A percentile compares a stretch with the other conserved stretches of the same genome.
phyloP scores from a whole-genome alignment of 2,888 invertebrate species.

The Tholera decimalis region DNA sequence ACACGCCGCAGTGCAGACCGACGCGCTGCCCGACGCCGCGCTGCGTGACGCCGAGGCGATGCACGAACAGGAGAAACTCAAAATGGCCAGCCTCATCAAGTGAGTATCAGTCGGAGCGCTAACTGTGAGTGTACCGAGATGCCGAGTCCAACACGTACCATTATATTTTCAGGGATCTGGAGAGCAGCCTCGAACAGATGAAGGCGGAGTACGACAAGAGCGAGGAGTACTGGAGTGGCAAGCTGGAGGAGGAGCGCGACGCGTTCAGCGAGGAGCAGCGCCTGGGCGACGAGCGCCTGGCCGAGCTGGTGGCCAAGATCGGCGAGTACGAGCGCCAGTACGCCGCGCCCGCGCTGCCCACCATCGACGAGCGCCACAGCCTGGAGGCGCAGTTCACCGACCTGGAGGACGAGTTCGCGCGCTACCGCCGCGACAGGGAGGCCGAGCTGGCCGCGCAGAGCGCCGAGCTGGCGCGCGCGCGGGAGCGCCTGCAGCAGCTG shows the following conservation, averaged over 20 bases:
- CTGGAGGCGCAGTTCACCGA: conserved; percentile 90
- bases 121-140: neutral
- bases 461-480: conserved; percentile 50
- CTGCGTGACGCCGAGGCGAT: conserved; percentile 26
- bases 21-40: conserved; percentile 8
- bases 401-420: conserved; percentile 65
- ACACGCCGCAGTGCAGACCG: neutral
- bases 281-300: conserved; percentile 94
- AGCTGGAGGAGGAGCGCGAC: conserved; percentile 95
- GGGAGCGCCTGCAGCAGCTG: conserved; percentile 43
- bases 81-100: conserved; percentile 76
- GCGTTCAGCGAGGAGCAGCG: conserved; percentile 94
- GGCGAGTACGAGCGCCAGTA: conserved; percentile 96
- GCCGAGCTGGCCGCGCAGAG: conserved; percentile 77
- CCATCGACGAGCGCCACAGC: conserved; percentile 93
- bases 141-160: neutral
- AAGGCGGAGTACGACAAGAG: conserved; percentile 95
- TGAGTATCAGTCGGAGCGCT: conserved; percentile 63
- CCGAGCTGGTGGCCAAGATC: conserved; percentile 94
- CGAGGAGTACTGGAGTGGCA: conserved; percentile 96
- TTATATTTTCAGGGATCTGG: conserved; percentile 92
- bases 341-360: conserved; percentile 89
- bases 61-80: conserved; percentile 79
- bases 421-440: conserved; percentile 59
- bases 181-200: conserved; percentile 94